Evolutionary conservation across 2,797 vertebrate genomes (phyloP).

Genomic region (Pantherophis vulpinus): DNA sequence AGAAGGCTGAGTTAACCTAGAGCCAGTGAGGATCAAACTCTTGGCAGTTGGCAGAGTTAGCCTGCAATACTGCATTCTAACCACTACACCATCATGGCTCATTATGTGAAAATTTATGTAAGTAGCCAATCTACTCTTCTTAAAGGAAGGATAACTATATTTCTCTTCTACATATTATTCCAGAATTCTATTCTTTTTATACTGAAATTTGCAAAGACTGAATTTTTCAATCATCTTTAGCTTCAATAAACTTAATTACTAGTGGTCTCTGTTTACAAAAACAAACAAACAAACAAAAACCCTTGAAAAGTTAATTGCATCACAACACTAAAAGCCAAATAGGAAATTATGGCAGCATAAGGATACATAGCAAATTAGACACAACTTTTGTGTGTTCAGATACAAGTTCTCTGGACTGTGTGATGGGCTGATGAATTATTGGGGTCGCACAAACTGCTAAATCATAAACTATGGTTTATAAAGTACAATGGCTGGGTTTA

Average conservation of each 20-base stretch:
- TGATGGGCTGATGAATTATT: not conserved
- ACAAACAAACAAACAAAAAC: not conserved
- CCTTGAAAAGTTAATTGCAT: not conserved
- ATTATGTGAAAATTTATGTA: not conserved
- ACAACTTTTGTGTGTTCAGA: conserved; percentile 9
- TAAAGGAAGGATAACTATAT: not conserved
- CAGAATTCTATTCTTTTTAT: not conserved
- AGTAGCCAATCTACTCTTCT: not conserved
- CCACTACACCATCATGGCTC: no score
- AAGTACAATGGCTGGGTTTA: not conserved
- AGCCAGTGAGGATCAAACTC: no score
- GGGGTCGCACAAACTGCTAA: not conserved
- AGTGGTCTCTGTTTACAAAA: not conserved
- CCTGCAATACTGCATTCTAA: no score
- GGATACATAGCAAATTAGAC: conserved; percentile 25
- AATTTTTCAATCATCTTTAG: not conserved
- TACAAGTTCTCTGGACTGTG: conserved; percentile 15
- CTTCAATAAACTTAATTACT: not conserved
- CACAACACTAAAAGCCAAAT: conserved; percentile 37
- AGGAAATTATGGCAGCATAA: conserved; percentile 36
- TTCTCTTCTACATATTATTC: not conserved
- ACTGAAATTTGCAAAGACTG: not conserved
- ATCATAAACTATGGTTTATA: not conserved
- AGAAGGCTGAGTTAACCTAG: no score
- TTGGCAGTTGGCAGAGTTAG: no score